Base-by-base conservation (phyloP, 2,113 vertebrate species). In the Rutilus rutilus region DNA sequence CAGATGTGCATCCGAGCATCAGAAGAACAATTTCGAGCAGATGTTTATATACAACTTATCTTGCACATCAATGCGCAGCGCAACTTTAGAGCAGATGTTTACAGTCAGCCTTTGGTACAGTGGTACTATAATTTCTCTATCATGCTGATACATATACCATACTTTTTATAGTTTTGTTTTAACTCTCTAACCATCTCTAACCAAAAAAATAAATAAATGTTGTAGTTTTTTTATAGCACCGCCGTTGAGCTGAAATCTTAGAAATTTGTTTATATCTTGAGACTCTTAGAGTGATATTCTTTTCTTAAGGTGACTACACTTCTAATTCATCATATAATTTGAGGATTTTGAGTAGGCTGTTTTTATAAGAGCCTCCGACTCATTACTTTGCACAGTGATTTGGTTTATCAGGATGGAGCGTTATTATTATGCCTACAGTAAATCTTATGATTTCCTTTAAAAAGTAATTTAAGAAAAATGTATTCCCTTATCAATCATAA, bases 31-130 rank as follows among this genome's bases (percentile, higher is more conserved):
- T 39, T 73, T n/a, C 7, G 12, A 76, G 45, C 73, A 76, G 73
- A 76, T 52, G 45, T 47, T 25, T 27, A 45, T 52, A 52, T 52
- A 25, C 45, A 47, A 27, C 73, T 75, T 27, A 14, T 76, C 45
- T 76, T 52, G 45, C 74, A 52, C 47, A 77, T 77, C 74, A 77
- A 54, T 21, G 47, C 25, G 0, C 45, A 77, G 74, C 25, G 0
- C 45, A 77, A 77, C 25, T 30, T 77, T 77, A 15, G 1, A 77
- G 47, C 74, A 77, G 25, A 52, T 77, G 74, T 52, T 30, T 77
- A 30, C 4, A 76, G 74, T 77, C 74, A 50, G 25, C 47, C n/a
- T 76, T 76, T 47, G 30, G 45, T 52, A 27, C 12, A 19, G 12
- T 25, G 10, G 60, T 42, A 23, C 36, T n/a, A 5, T 45, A 12